Evolutionary conservation across 1,140 invertebrate species (phyloP).

Genomic region (Leguminivora glycinivorella): DNA sequence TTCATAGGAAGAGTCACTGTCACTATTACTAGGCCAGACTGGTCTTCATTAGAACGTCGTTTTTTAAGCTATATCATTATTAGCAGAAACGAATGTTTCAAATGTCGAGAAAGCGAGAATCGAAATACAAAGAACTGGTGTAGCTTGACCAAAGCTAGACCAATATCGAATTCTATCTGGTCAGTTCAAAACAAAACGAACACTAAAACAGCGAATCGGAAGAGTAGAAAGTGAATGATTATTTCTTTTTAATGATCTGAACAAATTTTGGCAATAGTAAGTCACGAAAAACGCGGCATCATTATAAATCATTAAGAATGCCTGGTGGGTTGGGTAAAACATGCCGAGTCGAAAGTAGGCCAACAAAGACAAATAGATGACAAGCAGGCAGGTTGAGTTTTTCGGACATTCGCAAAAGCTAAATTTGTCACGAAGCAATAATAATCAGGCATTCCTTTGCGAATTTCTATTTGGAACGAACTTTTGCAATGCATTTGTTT

Average conservation of each 20-base stretch:
- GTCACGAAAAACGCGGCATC: constrained; percentile 41
- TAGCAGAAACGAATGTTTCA: constrained; percentile 11
- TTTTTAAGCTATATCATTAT: not conserved
- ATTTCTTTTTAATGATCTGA: constrained; percentile 40
- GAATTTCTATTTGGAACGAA: constrained; percentile 17
- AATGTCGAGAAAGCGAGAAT: constrained; percentile 22
- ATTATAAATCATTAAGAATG: constrained; percentile 46
- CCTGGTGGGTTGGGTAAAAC: constrained; percentile 33
- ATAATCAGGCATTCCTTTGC: not conserved
- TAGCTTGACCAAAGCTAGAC: not conserved
- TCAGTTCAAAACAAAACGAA: not conserved
- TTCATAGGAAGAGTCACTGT: no score
- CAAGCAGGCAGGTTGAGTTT: constrained; percentile 29
- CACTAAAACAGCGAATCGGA: not conserved
- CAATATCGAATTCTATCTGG: not conserved
- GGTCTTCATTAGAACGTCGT: no score
- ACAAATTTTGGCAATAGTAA: constrained; percentile 47
- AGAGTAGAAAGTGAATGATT: constrained; percentile 34
- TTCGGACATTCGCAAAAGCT: constrained; percentile 13
- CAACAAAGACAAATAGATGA: constrained; percentile 48
- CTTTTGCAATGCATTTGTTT: constrained; percentile 34
- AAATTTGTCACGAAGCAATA: constrained; percentile 10
- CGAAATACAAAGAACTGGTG: not conserved
- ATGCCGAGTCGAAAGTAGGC: constrained; percentile 41
- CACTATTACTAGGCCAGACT: no score